phyloP scores from a whole-genome alignment of 2,113 vertebrate species.

The Aleadryas rufinucha region DNA sequence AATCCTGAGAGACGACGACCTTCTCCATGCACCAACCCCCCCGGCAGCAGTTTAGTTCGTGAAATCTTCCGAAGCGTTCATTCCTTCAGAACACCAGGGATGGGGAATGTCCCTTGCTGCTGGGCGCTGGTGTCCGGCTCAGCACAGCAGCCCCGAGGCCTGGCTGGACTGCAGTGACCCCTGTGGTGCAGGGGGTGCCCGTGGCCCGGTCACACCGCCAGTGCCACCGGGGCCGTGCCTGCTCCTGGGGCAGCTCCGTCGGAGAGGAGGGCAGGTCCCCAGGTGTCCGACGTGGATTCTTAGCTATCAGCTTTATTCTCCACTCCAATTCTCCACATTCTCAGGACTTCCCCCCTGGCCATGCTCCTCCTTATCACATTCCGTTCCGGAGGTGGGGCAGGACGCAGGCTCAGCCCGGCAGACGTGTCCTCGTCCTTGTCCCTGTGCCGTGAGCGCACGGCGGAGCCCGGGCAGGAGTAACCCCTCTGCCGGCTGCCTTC shows the following conservation, averaged over 20 bases:
- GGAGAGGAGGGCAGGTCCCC: background rate
- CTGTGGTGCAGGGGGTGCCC: background rate
- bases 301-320: background rate
- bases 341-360: rapidly evolving
- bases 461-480: background rate
- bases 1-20: background rate
- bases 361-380: background rate
- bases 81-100: background rate
- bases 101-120: background rate
- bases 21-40: background rate
- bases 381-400: background rate
- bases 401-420: background rate
- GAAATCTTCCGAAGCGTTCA: background rate
- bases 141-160: too few species aligned
- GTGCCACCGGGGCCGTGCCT: background rate
- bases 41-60: background rate
- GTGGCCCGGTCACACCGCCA: rapidly evolving
- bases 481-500: background rate
- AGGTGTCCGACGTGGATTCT: rapidly evolving
- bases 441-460: background rate
- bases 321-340: rapidly evolving
- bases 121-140: background rate
- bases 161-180: rapidly evolving
- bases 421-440: background rate
- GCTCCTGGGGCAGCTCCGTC: background rate